Evolutionary conservation across 2,888 invertebrate genomes (phyloP).

Genomic region (Scaptomyza polygonia): DNA sequence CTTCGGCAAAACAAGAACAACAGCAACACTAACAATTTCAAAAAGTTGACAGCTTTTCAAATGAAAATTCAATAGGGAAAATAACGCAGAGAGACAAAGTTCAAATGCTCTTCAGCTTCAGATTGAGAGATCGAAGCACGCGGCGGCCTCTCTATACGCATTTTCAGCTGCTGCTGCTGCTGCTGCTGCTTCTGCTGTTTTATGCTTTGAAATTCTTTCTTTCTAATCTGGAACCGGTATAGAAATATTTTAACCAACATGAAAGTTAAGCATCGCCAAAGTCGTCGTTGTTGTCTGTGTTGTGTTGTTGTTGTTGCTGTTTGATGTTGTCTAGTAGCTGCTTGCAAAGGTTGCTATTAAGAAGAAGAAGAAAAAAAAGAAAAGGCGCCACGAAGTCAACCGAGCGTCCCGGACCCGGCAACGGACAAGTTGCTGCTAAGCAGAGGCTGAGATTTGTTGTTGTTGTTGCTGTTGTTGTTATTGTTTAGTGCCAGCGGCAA

Average conservation of each 20-base stretch:
- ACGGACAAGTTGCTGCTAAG: conserved; percentile 64
- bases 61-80: conserved; percentile 24
- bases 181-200: conserved; percentile 51
- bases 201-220: conserved; percentile 74
- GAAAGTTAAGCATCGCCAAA: conserved; percentile 67
- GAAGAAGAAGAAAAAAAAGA: conserved; percentile 32
- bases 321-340: conserved; percentile 57
- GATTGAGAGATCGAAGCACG: conserved; percentile 7
- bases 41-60: conserved; percentile 37
- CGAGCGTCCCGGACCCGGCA: conserved; percentile 57
- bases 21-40: conserved; percentile 6
- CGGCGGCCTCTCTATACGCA: conserved; percentile 38
- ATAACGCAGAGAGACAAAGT: conserved; percentile 44
- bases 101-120: conserved; percentile 45
- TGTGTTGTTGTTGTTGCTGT: conserved; percentile 15
- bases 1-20: conserved; percentile 32
- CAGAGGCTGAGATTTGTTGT: conserved; percentile 47
- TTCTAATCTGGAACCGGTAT: conserved; percentile 79
- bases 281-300: conserved; percentile 19
- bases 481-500: conserved; percentile 63
- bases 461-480: conserved; percentile 35
- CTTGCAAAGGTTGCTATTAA: conserved; percentile 57
- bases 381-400: conserved; percentile 75
- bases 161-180: conserved; percentile 33
- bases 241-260: conserved; percentile 73